Percentiles rank a stretch among this genome's conserved stretches.
Evolutionary conservation across 2,888 invertebrate species (phyloP).

Genomic region (Lepas anatifera): DNA sequence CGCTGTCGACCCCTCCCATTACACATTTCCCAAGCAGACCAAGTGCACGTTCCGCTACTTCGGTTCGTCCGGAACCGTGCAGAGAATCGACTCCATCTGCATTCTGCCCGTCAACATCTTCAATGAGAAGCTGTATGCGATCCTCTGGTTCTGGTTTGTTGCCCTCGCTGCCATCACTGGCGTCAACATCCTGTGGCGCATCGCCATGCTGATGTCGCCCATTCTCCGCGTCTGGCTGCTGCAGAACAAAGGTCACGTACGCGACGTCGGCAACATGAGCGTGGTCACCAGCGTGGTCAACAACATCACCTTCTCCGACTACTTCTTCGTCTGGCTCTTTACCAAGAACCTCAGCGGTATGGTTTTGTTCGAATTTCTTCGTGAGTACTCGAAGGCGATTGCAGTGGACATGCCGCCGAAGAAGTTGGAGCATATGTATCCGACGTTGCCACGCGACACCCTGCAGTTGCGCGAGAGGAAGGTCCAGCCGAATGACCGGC

Average conservation of each 20-base stretch:
- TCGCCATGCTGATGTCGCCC: not conserved
- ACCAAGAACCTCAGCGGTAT: not conserved
- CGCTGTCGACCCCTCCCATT: not conserved
- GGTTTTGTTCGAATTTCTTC: not conserved
- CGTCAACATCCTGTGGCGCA: not conserved
- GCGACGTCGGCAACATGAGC: not conserved
- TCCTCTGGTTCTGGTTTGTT: not conserved
- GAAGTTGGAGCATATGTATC: conserved; percentile 30
- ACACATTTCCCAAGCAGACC: conserved; percentile 6
- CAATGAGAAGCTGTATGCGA: conserved; percentile 4
- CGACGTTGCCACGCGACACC: conserved; percentile 73
- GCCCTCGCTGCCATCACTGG: not conserved
- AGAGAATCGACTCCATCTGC: not conserved
- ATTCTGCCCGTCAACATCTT: conserved; percentile 2
- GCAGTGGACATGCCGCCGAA: not conserved
- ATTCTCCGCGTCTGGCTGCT: not conserved
- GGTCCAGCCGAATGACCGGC: no score
- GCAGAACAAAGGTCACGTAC: not conserved
- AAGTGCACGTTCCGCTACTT: not conserved
- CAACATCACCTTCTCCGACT: conserved; percentile 1
- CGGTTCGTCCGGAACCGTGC: not conserved
- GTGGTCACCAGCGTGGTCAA: not conserved
- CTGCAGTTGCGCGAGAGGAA: no score
- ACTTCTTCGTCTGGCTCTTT: not conserved
- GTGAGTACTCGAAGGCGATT: not conserved